Base-by-base conservation (phyloP, 2,113 vertebrate genomes). In the Antigone vipio region DNA sequence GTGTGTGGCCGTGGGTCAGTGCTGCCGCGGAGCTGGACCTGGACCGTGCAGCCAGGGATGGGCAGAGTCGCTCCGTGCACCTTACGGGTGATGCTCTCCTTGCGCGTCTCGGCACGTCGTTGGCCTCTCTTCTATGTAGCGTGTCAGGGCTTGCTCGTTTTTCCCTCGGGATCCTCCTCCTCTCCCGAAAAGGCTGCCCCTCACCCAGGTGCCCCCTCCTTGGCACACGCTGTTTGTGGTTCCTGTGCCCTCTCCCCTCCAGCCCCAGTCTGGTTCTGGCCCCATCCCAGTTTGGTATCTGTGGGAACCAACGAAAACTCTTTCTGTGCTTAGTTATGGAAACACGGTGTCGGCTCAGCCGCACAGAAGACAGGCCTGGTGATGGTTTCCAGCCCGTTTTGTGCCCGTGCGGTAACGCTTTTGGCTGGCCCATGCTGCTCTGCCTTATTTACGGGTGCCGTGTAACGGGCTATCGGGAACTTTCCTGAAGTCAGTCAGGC, bases 191-290 rank as follows among this genome's bases (percentile, higher is more conserved):
- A 27, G 58, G 40, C 35, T 20, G 44, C 50, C 23, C 32, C 22
- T 14, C 5, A 2, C 50, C 56, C 15, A 26, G 53, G 30, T 35
- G 40, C 12, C 30, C 13, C 32, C 21, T 60, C n/a, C 60, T 47
- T 1, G 5, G 13, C 2, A 2, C 1, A 0, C 19, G 45, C 59
- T 0, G 1, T 24, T 6, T 47, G 53, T 2, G 1, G 24, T 2
- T 35, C 14, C 52, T 15, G 35, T 59, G 26, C 34, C 60, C 35
- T 24, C 32, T 38, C 42, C 2, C 5, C 6, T 26, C 34, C 34
- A 19, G 63, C 35, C n/a, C 49, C 38, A 23, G 5, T 30, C 49
- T 4, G 1, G 1, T 42, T 60, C 68, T 42, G 49, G 5, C 58
- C 59, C 50, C 4, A 4, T 47, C 34, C 15, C 21, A 1, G 5